Percentiles rank a stretch among this genome's conserved stretches.
phyloP scores from a whole-genome alignment of 2,888 invertebrate species.

The Lasioglossum morio region DNA sequence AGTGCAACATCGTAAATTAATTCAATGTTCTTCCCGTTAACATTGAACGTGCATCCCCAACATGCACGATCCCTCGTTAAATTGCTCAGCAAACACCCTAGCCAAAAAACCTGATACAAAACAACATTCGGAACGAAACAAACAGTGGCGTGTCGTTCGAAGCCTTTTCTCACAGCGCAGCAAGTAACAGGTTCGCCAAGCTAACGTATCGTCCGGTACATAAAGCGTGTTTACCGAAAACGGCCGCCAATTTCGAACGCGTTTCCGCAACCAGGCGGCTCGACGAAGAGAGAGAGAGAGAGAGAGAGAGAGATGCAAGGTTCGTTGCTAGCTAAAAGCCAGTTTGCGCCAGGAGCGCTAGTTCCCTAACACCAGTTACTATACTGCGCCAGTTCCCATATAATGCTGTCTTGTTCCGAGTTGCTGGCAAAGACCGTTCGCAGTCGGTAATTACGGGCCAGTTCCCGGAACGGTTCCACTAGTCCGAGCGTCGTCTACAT shows the following conservation, averaged over 20 bases:
- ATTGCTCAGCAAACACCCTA: too few species aligned
- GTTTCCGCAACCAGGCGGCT: conserved; percentile 22
- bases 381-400: conserved; percentile 25
- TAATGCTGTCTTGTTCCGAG: conserved; percentile 51
- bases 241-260: background rate
- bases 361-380: conserved; percentile 28
- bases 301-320: background rate
- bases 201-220: background rate
- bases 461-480: conserved; percentile 57
- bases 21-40: too few species aligned
- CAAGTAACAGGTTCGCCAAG: background rate
- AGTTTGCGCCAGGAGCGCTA: conserved; percentile 32
- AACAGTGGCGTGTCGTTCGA: background rate
- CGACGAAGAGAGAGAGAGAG: background rate
- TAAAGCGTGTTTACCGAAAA: background rate
- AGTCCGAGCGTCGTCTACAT: conserved; percentile 38
- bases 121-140: too few species aligned
- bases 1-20: too few species aligned
- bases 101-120: too few species aligned
- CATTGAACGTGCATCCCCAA: too few species aligned
- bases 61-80: too few species aligned
- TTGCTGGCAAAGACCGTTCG: conserved; percentile 48
- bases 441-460: conserved; percentile 54
- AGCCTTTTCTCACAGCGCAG: background rate
- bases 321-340: conserved; percentile 38